A percentile compares a stretch with the other conserved stretches of the same genome.
Conservation (phyloP, 1,140 invertebrate genomes). For the Micrasema longulum region DNA sequence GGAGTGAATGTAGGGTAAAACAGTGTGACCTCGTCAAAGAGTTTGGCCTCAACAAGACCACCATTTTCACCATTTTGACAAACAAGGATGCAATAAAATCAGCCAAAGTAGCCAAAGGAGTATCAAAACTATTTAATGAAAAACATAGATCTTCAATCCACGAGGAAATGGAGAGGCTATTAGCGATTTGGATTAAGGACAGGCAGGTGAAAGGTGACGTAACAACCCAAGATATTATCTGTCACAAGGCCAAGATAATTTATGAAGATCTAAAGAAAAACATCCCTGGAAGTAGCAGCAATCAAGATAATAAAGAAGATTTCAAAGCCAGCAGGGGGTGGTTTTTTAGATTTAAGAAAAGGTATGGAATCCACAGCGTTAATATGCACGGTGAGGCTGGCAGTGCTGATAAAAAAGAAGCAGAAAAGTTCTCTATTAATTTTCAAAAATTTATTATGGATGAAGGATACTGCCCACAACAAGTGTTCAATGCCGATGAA, state of each 20-base stretch:
- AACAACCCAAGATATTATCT: too few relatives aligned
- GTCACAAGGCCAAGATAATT: too few relatives aligned
- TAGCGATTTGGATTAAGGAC: conserved; percentile 8
- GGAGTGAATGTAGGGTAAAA: too few relatives aligned
- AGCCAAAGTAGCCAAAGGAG: too few relatives aligned
- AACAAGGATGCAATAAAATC: too few relatives aligned
- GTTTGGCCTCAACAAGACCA: too few relatives aligned
- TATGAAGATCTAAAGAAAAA: conserved; percentile 20
- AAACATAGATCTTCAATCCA: too few relatives aligned
- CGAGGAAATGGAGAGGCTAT: conserved; percentile 12
- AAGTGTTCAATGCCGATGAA: conserved; percentile 59
- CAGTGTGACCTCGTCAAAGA: too few relatives aligned
- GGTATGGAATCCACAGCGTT: conserved; percentile 28
- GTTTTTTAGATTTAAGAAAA: too few relatives aligned
- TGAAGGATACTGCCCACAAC: conserved; percentile 53
- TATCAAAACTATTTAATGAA: too few relatives aligned
- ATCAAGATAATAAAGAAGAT: conserved; percentile 8
- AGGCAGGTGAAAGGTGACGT: conserved; percentile 13
- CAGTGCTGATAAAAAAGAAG: conserved; percentile 17
- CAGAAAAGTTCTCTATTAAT: conserved; percentile 24
- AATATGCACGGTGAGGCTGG: conserved; percentile 24
- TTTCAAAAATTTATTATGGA: conserved; percentile 39
- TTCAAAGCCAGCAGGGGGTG: too few relatives aligned
- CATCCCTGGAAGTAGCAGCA: conserved; percentile 3
- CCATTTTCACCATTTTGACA: too few relatives aligned